These are phyloP conservation scores for Stichodactyla mertensii DNA, from an alignment of 64 coral and sea anemone genomes.

Conservation along the genomic window DNA sequence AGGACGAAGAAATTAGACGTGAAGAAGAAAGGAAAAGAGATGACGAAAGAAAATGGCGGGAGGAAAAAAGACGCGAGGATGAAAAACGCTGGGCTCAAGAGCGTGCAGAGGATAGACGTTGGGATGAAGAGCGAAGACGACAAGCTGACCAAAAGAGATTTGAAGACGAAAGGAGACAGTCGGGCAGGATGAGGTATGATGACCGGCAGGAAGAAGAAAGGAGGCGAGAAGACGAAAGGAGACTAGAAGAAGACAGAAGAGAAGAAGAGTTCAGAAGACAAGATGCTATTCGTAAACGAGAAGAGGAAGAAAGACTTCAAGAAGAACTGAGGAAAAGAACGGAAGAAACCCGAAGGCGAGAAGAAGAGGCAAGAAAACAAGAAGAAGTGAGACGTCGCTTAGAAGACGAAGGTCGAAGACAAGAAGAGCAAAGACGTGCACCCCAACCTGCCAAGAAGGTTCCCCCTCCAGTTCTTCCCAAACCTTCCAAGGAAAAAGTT, in stretches of 20 bases:
- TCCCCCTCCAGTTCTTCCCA: slow-evolving; percentile 85
- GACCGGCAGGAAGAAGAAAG: background rate
- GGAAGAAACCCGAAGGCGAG: background rate
- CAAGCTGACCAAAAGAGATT: background rate
- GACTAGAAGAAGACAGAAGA: slow-evolving; percentile 8
- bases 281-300: background rate
- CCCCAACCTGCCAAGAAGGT: slow-evolving; percentile 50
- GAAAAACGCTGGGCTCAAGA: slow-evolving; percentile 12
- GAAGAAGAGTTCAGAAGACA: slow-evolving; percentile 17
- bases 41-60: background rate
- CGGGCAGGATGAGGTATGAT: background rate
- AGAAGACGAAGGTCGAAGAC: background rate
- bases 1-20: slow-evolving; percentile 1
- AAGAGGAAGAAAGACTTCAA: slow-evolving; percentile 11
- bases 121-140: slow-evolving; percentile 25
- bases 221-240: background rate
- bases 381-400: background rate
- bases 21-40: slow-evolving; percentile 17
- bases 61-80: background rate
- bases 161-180: slow-evolving; percentile 2
- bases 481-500: slow-evolving; percentile 69
- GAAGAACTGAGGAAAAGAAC: background rate
- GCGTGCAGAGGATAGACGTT: slow-evolving; percentile 3
- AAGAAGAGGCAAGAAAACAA: background rate
- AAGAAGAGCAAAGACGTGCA: background rate